Evolutionary conservation across 2,113 vertebrate species (phyloP).

Genomic region (Gnathochromis pfefferi): DNA sequence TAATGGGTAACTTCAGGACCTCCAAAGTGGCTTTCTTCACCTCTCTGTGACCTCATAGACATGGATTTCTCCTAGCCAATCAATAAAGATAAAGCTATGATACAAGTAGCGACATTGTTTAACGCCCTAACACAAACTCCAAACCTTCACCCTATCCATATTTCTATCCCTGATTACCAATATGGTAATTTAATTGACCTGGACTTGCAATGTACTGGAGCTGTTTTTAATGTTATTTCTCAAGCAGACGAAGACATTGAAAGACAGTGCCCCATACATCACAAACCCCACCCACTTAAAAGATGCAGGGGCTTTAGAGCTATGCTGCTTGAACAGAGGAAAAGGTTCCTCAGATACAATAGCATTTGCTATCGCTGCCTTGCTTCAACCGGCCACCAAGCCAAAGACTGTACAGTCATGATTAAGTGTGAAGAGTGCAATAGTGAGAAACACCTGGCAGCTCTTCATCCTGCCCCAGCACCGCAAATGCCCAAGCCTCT

Average conservation of each 20-base stretch:
- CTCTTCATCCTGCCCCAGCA: neutral
- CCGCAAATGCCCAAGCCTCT: neutral
- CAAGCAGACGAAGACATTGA: neutral
- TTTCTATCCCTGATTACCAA: neutral
- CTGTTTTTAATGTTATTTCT: neutral
- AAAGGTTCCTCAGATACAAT: neutral
- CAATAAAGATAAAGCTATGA: neutral
- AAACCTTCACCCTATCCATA: neutral
- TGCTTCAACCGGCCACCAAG: neutral
- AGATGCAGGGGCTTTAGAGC: neutral
- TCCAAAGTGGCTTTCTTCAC: neutral
- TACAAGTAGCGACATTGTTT: neutral
- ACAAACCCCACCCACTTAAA: neutral
- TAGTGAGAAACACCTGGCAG: neutral
- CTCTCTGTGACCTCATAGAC: neutral
- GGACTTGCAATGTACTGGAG: neutral
- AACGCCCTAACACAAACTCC: neutral
- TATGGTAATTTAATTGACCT: neutral
- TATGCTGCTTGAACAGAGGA: neutral
- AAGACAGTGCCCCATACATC: neutral
- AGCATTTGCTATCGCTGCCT: neutral
- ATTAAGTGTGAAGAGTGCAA: neutral
- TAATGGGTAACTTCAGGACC: neutral
- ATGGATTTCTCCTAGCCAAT: neutral
- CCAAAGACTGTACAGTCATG: neutral